These are phyloP conservation scores for Melanotaenia trifasciata DNA, from an alignment of 2,797 vertebrate species.

Conservation along the genomic window DNA sequence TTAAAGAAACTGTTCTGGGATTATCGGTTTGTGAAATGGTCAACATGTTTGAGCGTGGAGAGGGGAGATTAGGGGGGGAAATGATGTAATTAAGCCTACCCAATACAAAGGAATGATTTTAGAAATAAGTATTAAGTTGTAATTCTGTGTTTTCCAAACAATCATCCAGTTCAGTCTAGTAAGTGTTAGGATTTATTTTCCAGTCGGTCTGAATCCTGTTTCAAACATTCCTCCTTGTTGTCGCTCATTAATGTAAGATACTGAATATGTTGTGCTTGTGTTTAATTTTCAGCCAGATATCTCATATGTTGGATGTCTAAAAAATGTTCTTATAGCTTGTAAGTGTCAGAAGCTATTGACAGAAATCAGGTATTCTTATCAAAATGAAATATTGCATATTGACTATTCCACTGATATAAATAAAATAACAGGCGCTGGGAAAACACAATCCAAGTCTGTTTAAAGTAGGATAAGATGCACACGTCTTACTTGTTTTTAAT, in stretches of 20 bases:
- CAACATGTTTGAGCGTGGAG: conserved; percentile 1
- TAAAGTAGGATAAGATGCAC: too few relatives aligned
- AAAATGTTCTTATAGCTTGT: too few relatives aligned
- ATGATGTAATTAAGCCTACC: not conserved
- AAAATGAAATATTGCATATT: too few relatives aligned
- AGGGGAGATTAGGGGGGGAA: not conserved
- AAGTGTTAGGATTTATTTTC: not conserved
- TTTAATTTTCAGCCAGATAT: not conserved
- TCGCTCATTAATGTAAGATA: not conserved
- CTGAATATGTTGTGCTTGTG: not conserved
- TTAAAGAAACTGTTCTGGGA: conserved; percentile 3
- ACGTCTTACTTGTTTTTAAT: too few relatives aligned
- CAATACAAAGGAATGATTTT: not conserved
- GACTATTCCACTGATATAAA: too few relatives aligned
- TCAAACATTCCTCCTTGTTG: not conserved
- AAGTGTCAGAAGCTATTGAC: too few relatives aligned
- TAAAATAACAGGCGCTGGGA: too few relatives aligned
- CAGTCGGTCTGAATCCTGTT: not conserved
- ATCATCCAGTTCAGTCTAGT: not conserved
- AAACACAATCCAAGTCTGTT: too few relatives aligned
- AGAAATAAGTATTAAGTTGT: not conserved
- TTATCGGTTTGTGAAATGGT: conserved; percentile 29
- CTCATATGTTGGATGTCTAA: not conserved
- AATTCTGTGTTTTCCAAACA: not conserved
- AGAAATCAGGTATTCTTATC: too few relatives aligned